Evolutionary conservation across 2,113 vertebrate genomes (phyloP).

Genomic region (Oryzias celebensis): DNA sequence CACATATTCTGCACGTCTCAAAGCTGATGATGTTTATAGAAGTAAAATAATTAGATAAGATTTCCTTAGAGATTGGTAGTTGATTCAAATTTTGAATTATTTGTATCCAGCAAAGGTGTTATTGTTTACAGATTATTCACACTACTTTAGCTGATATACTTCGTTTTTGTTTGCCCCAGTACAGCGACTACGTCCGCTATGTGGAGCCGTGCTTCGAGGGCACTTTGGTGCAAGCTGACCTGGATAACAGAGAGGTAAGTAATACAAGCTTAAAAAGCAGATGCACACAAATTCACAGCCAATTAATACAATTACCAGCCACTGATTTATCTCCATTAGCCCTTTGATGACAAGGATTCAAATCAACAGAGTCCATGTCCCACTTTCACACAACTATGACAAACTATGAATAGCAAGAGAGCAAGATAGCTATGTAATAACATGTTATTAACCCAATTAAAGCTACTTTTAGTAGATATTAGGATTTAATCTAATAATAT

Average conservation of each 20-base stretch:
- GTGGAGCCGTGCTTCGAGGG: conserved; percentile 95
- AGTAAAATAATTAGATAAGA: no score
- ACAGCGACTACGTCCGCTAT: conserved; percentile 92
- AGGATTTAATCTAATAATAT: no score
- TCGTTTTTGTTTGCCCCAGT: conserved; percentile 72
- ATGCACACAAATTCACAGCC: conserved; percentile 11
- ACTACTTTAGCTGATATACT: not conserved
- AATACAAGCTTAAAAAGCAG: conserved; percentile 33
- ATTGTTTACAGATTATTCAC: no score
- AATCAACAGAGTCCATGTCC: conserved; percentile 4
- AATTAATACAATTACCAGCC: conserved; percentile 49
- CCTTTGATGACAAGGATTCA: conserved; percentile 25
- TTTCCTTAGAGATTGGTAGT: no score
- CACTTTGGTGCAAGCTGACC: conserved; percentile 90
- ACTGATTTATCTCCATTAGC: conserved; percentile 27
- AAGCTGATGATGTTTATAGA: no score
- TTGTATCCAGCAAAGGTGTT: no score
- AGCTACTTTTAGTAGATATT: no score
- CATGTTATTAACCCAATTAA: no score
- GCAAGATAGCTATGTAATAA: not conserved
- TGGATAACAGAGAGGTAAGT: conserved; percentile 94
- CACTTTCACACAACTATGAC: not conserved
- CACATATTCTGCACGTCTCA: no score
- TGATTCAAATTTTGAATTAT: no score
- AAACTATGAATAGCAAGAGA: not conserved